Evolutionary conservation across 1,140 invertebrate species (phyloP), one percentile per base, ranked within the genome.

Genomic region (Episyrphus balteatus): DNA sequence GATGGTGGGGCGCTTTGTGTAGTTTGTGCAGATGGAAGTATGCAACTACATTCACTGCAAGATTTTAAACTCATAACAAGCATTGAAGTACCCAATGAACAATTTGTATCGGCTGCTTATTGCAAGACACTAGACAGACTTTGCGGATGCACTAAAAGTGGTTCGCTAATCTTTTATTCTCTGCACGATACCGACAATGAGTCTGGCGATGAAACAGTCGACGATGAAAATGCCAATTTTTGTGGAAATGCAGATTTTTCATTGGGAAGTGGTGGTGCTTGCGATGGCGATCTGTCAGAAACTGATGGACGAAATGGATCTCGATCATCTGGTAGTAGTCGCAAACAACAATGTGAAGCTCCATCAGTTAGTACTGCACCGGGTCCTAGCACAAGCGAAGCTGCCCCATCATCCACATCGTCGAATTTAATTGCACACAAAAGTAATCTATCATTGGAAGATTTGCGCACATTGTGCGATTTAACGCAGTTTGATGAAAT

Each of bases 51-150:
- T 37, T 78, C 83, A 19, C 58, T 87, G 8, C 68, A 72, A 11
- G 79, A 76, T 36, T 73, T 87, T 42, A 78, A 76, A 52, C 73
- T 75, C 9, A 62, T 83, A 8, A 76, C 77, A 5, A 72, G 80
- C 45, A 79, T 82, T 11, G 74, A 73, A 54, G 70, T 82, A 31
- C 78, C 82, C 1, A 74, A 75, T n/a, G 73, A 77, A 31, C 79
- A 78, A 55, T 87, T 87, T 56, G 76, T 83, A 12, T 83, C 84
- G 1, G 81, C 81, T 14, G 78, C 78, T 5, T 88, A 85, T 65
- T 88, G 85, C 58, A 82, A 79, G 15, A 84, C 83, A 70, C 76
- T 92, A 40, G 89, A 92, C 57, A 75, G 87, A 44, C 69, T 94
- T 15, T 92, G 89, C 66, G 83, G 81, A 7, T 86, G 84, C 46